Conservation (phyloP, 2,113 vertebrate species). For the Phainopepla nitens region DNA sequence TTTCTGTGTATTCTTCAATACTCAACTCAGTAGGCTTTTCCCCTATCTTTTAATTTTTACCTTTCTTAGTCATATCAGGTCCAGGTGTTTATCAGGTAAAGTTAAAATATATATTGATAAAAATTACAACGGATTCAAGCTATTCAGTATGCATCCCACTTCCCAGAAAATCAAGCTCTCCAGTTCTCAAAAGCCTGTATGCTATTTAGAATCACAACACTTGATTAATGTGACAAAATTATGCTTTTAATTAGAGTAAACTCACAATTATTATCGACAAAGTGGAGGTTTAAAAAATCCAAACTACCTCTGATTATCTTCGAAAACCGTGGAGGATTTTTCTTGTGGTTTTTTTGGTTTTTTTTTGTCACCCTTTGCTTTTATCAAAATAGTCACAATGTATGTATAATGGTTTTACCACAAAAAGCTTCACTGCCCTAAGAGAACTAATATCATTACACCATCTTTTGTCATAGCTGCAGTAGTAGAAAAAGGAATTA, state of each 20-base stretch:
- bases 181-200: constrained; percentile 1
- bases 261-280: constrained; percentile 4
- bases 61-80: background rate
- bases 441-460: background rate
- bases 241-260: constrained; percentile 36
- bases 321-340: background rate
- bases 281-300: background rate
- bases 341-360: background rate
- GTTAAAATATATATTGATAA: background rate
- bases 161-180: constrained; percentile 27
- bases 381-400: background rate
- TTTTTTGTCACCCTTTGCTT: background rate
- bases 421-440: background rate
- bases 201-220: background rate
- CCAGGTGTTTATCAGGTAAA: background rate
- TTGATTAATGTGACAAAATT: constrained; percentile 49
- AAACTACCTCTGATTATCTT: background rate
- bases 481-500: background rate
- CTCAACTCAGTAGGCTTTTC: background rate
- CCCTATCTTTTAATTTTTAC: background rate
- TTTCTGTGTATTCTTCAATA: background rate
- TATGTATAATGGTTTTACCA: background rate
- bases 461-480: background rate
- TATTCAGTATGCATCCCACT: constrained; percentile 44
- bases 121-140: background rate